Evolutionary conservation across 1,140 invertebrate genomes (phyloP), one percentile per base, ranked within the genome.

Genomic region (Sitobion miscanthi): DNA sequence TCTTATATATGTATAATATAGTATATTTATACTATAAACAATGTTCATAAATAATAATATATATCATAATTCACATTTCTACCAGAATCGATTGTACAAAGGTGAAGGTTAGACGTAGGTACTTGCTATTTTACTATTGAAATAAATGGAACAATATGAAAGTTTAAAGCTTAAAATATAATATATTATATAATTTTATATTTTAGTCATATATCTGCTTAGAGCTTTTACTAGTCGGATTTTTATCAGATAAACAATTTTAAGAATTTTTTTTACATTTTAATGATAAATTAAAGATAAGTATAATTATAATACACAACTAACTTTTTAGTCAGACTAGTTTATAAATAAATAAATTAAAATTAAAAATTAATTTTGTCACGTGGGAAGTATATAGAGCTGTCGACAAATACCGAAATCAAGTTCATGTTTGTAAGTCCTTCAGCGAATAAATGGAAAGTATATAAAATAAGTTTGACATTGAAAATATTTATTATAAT

Each of bases 21-120:
- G 5, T 23, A 21, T 54, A 54, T 42, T 47, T 83, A 35, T 35
- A 35, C 2, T 42, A 45, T 85, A 23, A 25, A 30, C 9, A 38
- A 85, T 85, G 14, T 45, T 45, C 38, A 45, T 47, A 47, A 5
- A 30, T 45, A 85, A 47, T n/a, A 69, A n/a, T 69, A n/a, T 17
- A 62, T 23, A 54, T 47, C 38, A 90, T 90, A 69, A 47, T 20
- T 69, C 0, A 45, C 45, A 11, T 90, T 90, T 90, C 25, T 14
- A 45, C 21, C 52, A 30, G 35, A 69, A 90, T 90, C 89, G 54
- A 69, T 90, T n/a, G 11, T 47, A 45, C 23, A 62, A 69, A 62
- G 89, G 89, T 90, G 89, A 90, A 90, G 89, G 89, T 90, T n/a
- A 90, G 42, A 90, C 14, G 11, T 42, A 90, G 6, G 54, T 90